Evolutionary conservation across 2,888 invertebrate species (phyloP), one percentile per base, ranked within the genome.

Genomic region (Ametastegia equiseti): DNA sequence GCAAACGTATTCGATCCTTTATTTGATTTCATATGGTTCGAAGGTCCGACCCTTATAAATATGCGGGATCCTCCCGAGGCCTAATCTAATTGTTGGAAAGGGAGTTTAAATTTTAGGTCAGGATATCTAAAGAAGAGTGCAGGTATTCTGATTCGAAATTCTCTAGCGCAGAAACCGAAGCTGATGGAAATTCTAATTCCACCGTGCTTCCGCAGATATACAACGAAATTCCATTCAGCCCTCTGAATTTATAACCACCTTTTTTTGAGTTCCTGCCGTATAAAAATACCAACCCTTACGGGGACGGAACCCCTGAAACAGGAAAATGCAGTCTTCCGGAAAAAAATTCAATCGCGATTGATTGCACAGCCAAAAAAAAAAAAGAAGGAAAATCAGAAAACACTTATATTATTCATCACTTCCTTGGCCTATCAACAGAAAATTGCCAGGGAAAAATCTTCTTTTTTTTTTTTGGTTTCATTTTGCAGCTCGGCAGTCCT

Each of bases 1-100:
- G 81, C 81, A 80, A 80, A 82, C 83, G 81, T 81, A 67, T 83
- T 81, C 83, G 83, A 83, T 83, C 83, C 83, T 82, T 82, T 82
- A 80, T 82, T 75, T 79, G 79, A 78, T 83, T 82, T 83, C 81
- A 81, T 82, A 82, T 77, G 83, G 75, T 83, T 81, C 67, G 47
- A 67, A 83, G 80, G 82, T 82, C 42, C 36, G 67, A 81, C 83
- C 82, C 73, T 83, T 84, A 82, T 82, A 83, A 83, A 83, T 84
- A 83, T 82, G 81, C 81, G 65, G 54, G 57, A 84, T 78, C 81
- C 81, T 77, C 81, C 78, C 23, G 54, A 30, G 82, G 80, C 54
- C 75, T 82, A 83, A 81, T 82, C 81, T 81, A 81, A 81, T 82
- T 81, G 80, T 81, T 42, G 78, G 30, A 78, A 39, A 63, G 78